Base-by-base conservation (phyloP, 35 echinoderm and acorn worm genomes). In the Patiria miniata region DNA sequence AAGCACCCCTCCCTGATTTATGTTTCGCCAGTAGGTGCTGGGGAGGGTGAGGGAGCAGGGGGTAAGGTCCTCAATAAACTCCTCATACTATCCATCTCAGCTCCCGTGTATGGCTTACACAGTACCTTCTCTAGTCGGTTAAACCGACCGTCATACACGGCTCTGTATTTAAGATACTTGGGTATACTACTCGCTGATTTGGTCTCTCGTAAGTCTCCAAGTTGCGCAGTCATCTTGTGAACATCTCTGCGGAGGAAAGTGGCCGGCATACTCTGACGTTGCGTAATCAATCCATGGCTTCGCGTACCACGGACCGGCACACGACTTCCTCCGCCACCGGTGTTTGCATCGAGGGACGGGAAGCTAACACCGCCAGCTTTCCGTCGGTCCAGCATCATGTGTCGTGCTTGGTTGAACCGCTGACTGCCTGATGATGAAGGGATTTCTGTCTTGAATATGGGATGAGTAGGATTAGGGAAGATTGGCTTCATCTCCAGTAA, bases 91-190 rank as follows among this genome's bases (percentile, higher is more conserved):
- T 80, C 78, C 78, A 80, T 51, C 22, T 51, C 37, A 10, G 29
- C 23, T 15, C 87, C 87, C 18, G 79, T 78, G 39, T 94, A 94
- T 32, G 73, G 59, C 32, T 83, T 77, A 7, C 80, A 90, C n/a
- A 94, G 50, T n/a, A 83, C 78, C 23, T 61, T 30, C 39, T 94
- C 81, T 29, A 95, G 81, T 37, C 59, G 86, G 19, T 52, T 87
- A 92, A 95, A 95, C 44, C 93, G 59, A 10, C 89, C 82, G 47
- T 95, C 93, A 58, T 95, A 95, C 0, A 92, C 89, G 17, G 93
- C 79, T 54, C 93, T 81, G 47, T 92, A 95, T 81, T 88, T 92
- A 21, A 95, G 57, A 55, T 88, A 95, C 21, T 86, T 79, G 22
- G 93, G 93, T 2, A 90, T 33, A 33, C 39, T 78, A 15, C 81